A percentile compares a stretch with the other conserved stretches of the same genome.
Evolutionary conservation across 2,888 invertebrate genomes (phyloP).

Genomic region (Eupsilia transversa): DNA sequence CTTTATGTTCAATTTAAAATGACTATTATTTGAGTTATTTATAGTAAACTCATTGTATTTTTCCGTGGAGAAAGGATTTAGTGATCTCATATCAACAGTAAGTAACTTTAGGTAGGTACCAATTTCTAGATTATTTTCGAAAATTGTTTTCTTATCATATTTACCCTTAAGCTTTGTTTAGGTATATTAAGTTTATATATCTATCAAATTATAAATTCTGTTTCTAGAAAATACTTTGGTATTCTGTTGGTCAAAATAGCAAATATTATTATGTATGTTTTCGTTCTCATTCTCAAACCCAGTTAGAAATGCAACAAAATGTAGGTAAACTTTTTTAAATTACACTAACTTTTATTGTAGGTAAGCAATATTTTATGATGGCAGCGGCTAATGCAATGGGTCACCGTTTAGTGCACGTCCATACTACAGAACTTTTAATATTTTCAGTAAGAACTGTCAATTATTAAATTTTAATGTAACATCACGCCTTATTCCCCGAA

Average conservation of each 20-base stretch:
- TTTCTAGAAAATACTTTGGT: background rate
- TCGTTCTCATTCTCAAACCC: constrained; percentile 1
- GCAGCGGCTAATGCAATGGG: constrained; percentile 15
- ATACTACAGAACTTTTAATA: constrained; percentile 15
- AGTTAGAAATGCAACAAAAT: constrained; percentile 23
- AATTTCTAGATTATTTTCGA: background rate
- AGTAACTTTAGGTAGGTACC: background rate
- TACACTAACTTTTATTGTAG: constrained; percentile 26
- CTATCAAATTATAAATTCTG: background rate
- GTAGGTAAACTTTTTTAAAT: constrained; percentile 42
- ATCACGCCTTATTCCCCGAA: too few species aligned
- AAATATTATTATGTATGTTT: constrained; percentile 31
- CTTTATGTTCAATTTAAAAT: too few species aligned
- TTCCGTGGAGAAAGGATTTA: background rate
- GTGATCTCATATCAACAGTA: background rate
- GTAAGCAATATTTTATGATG: constrained; percentile 31
- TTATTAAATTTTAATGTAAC: too few species aligned
- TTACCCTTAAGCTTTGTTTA: too few species aligned
- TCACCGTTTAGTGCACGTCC: constrained; percentile 24
- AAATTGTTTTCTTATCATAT: background rate
- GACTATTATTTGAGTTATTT: background rate
- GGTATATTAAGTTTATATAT: too few species aligned
- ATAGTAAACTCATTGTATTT: background rate
- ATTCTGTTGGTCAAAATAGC: constrained; percentile 6
- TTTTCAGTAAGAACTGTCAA: constrained; percentile 7